Conservation (phyloP, 2,113 vertebrate genomes). For the Phaetusa simplex region DNA sequence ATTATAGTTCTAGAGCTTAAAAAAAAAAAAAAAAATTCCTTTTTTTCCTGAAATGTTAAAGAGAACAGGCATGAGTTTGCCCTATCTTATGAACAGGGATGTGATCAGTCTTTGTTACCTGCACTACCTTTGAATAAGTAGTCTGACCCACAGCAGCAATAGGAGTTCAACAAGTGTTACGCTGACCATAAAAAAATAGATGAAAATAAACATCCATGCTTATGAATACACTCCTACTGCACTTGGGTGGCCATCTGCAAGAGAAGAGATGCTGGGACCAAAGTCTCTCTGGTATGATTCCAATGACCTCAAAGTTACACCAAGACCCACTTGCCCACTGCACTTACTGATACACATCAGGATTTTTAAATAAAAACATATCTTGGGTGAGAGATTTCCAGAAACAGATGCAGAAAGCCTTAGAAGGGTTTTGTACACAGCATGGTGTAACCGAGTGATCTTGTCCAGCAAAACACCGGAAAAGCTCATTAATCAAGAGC, state of each 20-base stretch:
- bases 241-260: slow-evolving; percentile 28
- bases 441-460: background rate
- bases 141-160: background rate
- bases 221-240: background rate
- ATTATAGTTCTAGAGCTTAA: background rate
- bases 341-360: slow-evolving; percentile 31
- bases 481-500: slow-evolving; percentile 39
- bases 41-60: background rate
- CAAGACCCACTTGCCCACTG: background rate
- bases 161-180: background rate
- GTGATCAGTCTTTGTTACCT: background rate
- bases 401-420: slow-evolving; percentile 38
- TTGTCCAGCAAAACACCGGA: slow-evolving; percentile 26
- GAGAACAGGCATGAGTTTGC: background rate
- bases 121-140: background rate
- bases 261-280: background rate
- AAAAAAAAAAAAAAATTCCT: background rate
- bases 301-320: slow-evolving; percentile 7
- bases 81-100: background rate
- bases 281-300: background rate
- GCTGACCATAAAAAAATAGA: background rate
- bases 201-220: background rate
- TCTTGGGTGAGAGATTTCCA: slow-evolving; percentile 33
- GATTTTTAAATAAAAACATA: slow-evolving; percentile 45
- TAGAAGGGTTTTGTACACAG: background rate